Base-by-base conservation (phyloP, 2,888 invertebrate species). In the Myopa tessellatipennis region DNA sequence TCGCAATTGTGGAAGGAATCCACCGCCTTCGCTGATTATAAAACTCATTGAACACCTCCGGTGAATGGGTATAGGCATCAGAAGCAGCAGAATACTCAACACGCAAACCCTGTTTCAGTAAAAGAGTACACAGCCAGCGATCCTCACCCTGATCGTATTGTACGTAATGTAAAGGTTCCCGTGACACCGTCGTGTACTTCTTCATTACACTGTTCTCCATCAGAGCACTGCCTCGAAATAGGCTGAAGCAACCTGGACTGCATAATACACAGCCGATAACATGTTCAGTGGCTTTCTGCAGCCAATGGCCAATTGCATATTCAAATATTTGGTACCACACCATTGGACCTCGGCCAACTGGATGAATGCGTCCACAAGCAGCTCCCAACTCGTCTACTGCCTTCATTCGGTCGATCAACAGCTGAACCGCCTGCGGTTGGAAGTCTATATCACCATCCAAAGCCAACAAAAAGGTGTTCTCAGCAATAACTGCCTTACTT, bases 141-240 rank as follows among this genome's bases (percentile, higher is more conserved):
- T 98, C 98, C 88, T 98, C 98, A n/a, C 97, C 96, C 90, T 97
- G 96, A 92, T 97, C 97, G 86, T 96, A 97, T 87, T 97, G 97
- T 34, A 97, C 96, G 85, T 93, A 96, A 89, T 97, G 96, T 80
- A 93, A 91, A 0, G 97, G 95, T 85, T 95, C 94, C 78, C 91
- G 91, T 0, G 95, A 92, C 80, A 92, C 92, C 0, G 94, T 93
- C 0, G 97, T 96, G 86, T 98, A 97, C 85, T 93, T 95, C 84
- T 92, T 93, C 95, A 97, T 95, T 0, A 97, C 96, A 85, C 95
- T 95, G 87, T 95, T 94, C 83, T 96, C 95, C 96, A 97, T 97
- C 38, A 97, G 91, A 4, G 96, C 96, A 81, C 94, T 94, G 6
- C 95, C 97, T 80, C 96, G 91, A 88, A 96, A 98, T 55, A 98